Base-by-base conservation (phyloP, 2,888 invertebrate species). In the Scaptomyza reducta region DNA sequence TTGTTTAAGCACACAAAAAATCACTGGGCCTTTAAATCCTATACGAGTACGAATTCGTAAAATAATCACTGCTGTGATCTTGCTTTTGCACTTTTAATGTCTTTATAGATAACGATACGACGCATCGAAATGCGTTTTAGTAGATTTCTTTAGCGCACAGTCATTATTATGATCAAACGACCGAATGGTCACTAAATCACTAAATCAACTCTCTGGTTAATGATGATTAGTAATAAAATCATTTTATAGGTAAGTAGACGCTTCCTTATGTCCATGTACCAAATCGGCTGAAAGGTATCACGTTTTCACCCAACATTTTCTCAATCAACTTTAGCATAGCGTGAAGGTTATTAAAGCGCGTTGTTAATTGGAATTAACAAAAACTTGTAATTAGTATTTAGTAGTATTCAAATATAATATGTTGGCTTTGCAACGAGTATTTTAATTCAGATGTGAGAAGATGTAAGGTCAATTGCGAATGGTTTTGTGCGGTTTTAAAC, bases 1-100 rank as follows among this genome's bases (percentile, higher is more conserved):
- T 66, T 58, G 67, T 54, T 33, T 13, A 16, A 42, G 16, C 14
- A 33, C 6, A 31, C 31, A 27, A 27, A 27, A 27, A 6, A 27
- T 22, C 3, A 4, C 4, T 22, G 4, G 2, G 22, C 22, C 22
- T 6, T 27, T 27, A 27, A 27, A 27, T 27, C 27, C 27, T 27
- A 27, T 27, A 7, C 27, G 1, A 27, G 5, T 22, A 22, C 4
- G 3, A 4, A 22, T 22, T 22, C 5, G 22, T 22, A 22, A 22
- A 22, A 22, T 27, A 55, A 41, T 9, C 31, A 18, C 13, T 18
- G 18, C 9, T 47, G 6, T 18, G n/a, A 47, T 22, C 0, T 22
- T 22, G 3, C 22, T 22, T 22, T 22, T 18, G n/a, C 31, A 10
- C 3, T n/a, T 47, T 47, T 47, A 14, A 6, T 45, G 25, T 14